phyloP scores from a whole-genome alignment of 2,888 invertebrate genomes.

The Lasius fuliginosus region DNA sequence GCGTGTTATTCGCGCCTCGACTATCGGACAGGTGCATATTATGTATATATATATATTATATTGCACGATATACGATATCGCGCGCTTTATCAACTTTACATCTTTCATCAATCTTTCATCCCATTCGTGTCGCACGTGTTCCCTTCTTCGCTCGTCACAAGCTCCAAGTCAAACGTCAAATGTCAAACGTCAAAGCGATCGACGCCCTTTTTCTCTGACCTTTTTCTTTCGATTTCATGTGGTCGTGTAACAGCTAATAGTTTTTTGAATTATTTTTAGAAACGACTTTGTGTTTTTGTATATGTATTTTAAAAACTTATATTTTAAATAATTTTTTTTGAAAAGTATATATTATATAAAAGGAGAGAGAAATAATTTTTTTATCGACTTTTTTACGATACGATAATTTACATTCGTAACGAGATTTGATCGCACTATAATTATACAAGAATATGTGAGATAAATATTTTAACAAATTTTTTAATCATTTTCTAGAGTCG shows the following conservation, averaged over 20 bases:
- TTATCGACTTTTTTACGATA: background rate
- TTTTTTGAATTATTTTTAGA: background rate
- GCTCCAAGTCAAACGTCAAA: too few relatives aligned
- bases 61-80: background rate
- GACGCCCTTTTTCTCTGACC: too few relatives aligned
- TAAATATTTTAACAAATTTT: background rate
- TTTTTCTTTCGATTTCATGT: too few relatives aligned
- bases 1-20: conserved; percentile 78
- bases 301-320: too few relatives aligned
- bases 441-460: background rate
- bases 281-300: background rate
- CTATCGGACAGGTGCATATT: conserved; percentile 81
- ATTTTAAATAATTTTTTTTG: background rate
- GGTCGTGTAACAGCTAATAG: too few relatives aligned
- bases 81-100: too few relatives aligned
- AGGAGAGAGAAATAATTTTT: background rate
- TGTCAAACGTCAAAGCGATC: too few relatives aligned
- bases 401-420: background rate
- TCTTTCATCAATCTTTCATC: too few relatives aligned
- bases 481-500: background rate
- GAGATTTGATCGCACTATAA: background rate
- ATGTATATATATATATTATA: background rate
- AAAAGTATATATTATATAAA: background rate
- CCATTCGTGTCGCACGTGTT: too few relatives aligned
- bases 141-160: too few relatives aligned